Evolutionary conservation across 2,888 invertebrate genomes (phyloP).

Genomic region (Aleiodes leptofemur): DNA sequence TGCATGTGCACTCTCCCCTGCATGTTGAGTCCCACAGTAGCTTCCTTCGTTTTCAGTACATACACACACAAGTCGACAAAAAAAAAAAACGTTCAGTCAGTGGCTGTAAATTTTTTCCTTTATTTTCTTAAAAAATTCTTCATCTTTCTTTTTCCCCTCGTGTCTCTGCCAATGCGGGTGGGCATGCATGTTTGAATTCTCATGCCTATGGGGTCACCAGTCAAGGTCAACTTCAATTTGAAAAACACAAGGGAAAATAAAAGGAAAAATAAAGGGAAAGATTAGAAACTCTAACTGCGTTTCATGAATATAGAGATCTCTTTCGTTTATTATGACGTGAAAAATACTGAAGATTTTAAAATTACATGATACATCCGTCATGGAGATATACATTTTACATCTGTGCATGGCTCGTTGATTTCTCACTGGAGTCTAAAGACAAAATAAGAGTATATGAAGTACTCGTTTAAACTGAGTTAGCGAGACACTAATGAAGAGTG

Average conservation of each 20-base stretch:
- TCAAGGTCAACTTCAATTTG: conserved; percentile 4
- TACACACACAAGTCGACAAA: conserved; percentile 46
- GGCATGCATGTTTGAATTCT: conserved; percentile 8
- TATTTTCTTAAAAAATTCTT: neutral
- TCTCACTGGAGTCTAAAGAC: neutral
- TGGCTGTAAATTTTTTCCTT: conserved; percentile 39
- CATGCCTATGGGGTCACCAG: conserved; percentile 14
- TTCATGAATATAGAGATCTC: conserved; percentile 9
- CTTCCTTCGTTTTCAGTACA: conserved; percentile 37
- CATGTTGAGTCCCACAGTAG: neutral
- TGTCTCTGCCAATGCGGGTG: conserved; percentile 22
- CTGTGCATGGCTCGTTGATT: conserved; percentile 20
- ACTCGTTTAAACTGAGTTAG: conserved; percentile 18
- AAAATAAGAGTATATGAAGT: neutral
- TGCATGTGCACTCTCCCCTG: conserved; percentile 39
- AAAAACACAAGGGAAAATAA: neutral
- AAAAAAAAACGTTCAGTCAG: conserved; percentile 50
- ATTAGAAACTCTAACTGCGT: conserved; percentile 16
- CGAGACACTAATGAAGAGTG: conserved; percentile 31
- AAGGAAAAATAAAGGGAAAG: too few species aligned
- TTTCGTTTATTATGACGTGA: conserved; percentile 7
- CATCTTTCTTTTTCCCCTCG: conserved; percentile 25
- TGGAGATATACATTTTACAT: conserved; percentile 23
- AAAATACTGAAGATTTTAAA: neutral
- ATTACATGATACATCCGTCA: conserved; percentile 21